Evolutionary conservation across 2,797 vertebrate species (phyloP).

Genomic region (Mormyrops boulengeri): DNA sequence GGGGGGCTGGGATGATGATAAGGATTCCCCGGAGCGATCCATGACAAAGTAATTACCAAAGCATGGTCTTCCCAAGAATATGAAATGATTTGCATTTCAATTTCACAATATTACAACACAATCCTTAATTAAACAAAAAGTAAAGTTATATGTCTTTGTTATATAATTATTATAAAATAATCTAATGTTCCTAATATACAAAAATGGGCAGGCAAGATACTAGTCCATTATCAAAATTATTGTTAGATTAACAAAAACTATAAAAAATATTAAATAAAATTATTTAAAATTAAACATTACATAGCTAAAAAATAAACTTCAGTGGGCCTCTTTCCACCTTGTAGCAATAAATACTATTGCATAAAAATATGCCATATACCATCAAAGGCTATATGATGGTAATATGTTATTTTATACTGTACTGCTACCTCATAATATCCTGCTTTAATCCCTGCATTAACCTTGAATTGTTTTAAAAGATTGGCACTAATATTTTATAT

Average conservation of each 20-base stretch:
- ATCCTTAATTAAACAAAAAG: neutral
- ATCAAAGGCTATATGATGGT: neutral
- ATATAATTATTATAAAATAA: neutral
- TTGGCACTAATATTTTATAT: neutral
- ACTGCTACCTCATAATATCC: neutral
- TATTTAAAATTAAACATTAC: neutral
- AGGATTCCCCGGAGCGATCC: no score
- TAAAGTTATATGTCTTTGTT: neutral
- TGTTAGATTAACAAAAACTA: neutral
- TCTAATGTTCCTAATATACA: neutral
- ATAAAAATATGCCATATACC: neutral
- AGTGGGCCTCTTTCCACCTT: neutral
- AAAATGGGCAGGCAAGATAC: neutral
- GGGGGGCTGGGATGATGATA: no score
- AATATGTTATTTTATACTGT: neutral
- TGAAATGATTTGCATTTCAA: neutral
- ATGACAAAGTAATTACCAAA: neutral
- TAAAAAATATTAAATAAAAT: neutral
- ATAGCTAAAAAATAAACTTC: neutral
- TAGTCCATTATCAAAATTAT: neutral
- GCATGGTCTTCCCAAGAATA: neutral
- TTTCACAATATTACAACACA: neutral
- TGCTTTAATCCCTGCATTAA: neutral
- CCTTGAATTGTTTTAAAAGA: neutral
- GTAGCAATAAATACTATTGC: neutral